Evolutionary conservation across 2,888 invertebrate species (phyloP), one percentile per base, ranked within the genome.

Genomic region (Acanthosepion pharaonis): DNA sequence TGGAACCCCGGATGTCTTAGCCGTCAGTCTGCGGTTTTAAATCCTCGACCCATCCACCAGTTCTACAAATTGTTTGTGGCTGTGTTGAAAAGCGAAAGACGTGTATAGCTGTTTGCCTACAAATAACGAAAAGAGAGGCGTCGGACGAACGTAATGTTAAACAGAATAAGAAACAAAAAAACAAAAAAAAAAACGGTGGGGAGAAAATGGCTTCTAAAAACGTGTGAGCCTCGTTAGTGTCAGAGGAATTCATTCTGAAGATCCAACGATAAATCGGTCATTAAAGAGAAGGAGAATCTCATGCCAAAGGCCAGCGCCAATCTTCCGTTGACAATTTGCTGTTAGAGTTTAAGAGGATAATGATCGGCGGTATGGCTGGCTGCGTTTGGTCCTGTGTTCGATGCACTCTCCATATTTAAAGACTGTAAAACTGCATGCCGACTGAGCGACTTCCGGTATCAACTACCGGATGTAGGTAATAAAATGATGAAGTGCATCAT

Each of bases 321-420:
- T n/a, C 15, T n/a, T 78, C n/a, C 15, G 78, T 78, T 78, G 78
- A 78, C 78, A 78, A 78, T 78, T 33, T n/a, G 15, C 18, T 15
- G 11, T 33, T 78, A 18, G n/a, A 6, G 15, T 78, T 59, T n/a
- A n/a, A 78, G 6, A n/a, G n/a, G 78, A n/a, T 78, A 78, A 78
- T 78, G n/a, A n/a, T 33, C n/a, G n/a, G 33, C n/a, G 78, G 18
- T 78, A 78, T 28, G 78, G n/a, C 78, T 78, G 28, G 28, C 9
- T 28, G 28, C n/a, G 78, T n/a, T n/a, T 15, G n/a, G 78, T 8
- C 5, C n/a, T 42, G n/a, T n/a, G 78, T 18, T 78, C 78, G 78
- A 78, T 78, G 78, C 78, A 78, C 78, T 78, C 78, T 78, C 78
- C n/a, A n/a, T n/a, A 78, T 78, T 78, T 78, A 78, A n/a, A 78